Evolutionary conservation across 2,113 vertebrate genomes (phyloP).

Genomic region (Chinchilla lanigera): DNA sequence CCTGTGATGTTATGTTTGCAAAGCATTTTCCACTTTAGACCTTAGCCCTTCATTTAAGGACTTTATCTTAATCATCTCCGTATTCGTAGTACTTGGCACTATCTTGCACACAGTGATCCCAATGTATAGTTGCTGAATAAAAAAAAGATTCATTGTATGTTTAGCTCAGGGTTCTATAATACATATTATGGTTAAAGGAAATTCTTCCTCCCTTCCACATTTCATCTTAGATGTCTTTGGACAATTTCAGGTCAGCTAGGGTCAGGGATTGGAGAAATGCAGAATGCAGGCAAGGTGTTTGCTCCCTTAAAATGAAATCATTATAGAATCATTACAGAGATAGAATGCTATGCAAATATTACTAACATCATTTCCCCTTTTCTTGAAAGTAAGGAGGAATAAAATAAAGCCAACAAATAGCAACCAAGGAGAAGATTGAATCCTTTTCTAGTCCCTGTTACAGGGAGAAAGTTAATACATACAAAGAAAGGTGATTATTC

Average conservation of each 20-base stretch:
- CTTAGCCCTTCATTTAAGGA: neutral
- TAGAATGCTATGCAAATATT: neutral
- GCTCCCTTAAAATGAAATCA: conserved; percentile 1
- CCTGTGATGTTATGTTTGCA: neutral
- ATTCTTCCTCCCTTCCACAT: neutral
- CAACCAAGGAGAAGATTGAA: neutral
- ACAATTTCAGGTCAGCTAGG: neutral
- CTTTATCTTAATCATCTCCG: conserved; percentile 13
- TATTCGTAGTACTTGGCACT: neutral
- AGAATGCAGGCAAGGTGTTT: neutral
- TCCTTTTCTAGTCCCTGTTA: neutral
- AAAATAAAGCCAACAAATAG: neutral
- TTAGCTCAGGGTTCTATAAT: neutral
- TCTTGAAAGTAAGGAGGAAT: neutral
- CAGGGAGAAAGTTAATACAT: conserved; percentile 15
- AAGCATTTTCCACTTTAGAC: conserved; percentile 46
- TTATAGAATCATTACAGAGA: neutral
- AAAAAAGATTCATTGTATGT: neutral
- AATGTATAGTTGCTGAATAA: neutral
- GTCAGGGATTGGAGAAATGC: neutral
- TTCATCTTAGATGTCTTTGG: neutral
- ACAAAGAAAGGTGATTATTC: conserved; percentile 19
- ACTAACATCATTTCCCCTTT: neutral
- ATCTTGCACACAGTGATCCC: neutral
- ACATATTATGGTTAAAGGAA: neutral